Evolutionary conservation across 2,888 invertebrate species (phyloP).

Genomic region (Nematopogon swammerdamellus): DNA sequence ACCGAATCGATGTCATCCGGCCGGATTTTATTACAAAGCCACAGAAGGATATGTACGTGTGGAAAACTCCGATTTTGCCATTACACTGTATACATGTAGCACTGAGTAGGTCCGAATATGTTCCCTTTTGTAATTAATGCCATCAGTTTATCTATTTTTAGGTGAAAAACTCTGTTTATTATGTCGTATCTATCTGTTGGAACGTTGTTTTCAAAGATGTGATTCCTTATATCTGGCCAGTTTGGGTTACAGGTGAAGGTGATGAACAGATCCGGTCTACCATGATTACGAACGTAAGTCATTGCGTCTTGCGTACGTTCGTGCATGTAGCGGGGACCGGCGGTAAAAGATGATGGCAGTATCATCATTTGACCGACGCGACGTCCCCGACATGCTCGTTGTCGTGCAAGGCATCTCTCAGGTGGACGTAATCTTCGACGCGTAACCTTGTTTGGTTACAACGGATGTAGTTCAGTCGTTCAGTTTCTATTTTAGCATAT

Average conservation of each 20-base stretch:
- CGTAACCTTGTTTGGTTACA: neutral
- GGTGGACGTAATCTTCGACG: neutral
- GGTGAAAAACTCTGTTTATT: neutral
- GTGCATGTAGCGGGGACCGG: constrained; percentile 11
- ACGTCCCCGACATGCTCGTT: neutral
- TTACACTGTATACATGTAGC: constrained; percentile 1
- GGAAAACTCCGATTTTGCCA: constrained; percentile 1
- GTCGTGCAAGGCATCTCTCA: neutral
- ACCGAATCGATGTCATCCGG: neutral
- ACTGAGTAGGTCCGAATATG: neutral
- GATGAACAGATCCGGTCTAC: constrained; percentile 9
- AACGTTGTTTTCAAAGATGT: neutral
- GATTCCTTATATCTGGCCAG: neutral
- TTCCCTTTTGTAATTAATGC: constrained; percentile 3
- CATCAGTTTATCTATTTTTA: neutral
- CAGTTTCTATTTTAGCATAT: neutral
- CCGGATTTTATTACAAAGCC: neutral
- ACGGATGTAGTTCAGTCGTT: neutral
- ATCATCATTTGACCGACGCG: constrained; percentile 11
- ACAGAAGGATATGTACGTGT: constrained; percentile 1
- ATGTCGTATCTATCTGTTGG: neutral
- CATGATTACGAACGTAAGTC: constrained; percentile 10
- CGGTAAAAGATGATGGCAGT: constrained; percentile 11
- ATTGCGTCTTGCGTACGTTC: constrained; percentile 12
- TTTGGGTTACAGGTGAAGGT: neutral